Base-by-base conservation (phyloP, 2,888 invertebrate species). In the Diogma glabrata region DNA sequence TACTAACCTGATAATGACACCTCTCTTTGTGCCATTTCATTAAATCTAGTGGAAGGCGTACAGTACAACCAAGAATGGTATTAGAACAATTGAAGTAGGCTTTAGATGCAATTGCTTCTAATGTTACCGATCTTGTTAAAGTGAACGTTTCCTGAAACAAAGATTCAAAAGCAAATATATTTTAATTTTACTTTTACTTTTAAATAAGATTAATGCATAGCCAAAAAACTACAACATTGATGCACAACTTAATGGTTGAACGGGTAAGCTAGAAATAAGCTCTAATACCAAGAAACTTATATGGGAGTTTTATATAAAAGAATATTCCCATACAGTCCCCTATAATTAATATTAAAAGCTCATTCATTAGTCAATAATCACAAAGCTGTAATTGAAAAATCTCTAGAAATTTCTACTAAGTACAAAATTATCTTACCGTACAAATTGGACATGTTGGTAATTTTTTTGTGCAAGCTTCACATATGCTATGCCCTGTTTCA, bases 21-120 rank as follows among this genome's bases (percentile, higher is more conserved):
- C 67, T 66, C 51, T 67, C 63, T 50, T 69, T 68, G 56, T 79
- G 79, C 60, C 74, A 75, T 40, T 75, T 74, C 9, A 79, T 63
- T 20, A 73, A 58, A 2, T 73, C 67, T 14, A 76, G 64, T 1
- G 74, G 75, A 9, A 77, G 69, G 47, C 76, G 74, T 50, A 75
- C 75, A 2, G 71, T 71, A 56, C 79, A 79, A n/a, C 78, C 78
- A 2, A 64, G 65, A 3, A 61, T 50, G 0, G 63, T 58, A 57
- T 79, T 75, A n/a, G 71, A 72, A 62, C 79, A 79, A 1, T 77
- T 76, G 53, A 78, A 79, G 51, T 78, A 65, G 5, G 78, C 72
- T 61, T 79, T 79, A 54, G 75, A 74, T 38, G 77, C 77, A 36
- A 79, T 61, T 0, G 79, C 77, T 58, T 79, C 79, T 40, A 79